Percentiles rank a stretch among this genome's conserved stretches.
Evolutionary conservation across 2,797 vertebrate species (phyloP).

Genomic region (Arremon brunneinucha): DNA sequence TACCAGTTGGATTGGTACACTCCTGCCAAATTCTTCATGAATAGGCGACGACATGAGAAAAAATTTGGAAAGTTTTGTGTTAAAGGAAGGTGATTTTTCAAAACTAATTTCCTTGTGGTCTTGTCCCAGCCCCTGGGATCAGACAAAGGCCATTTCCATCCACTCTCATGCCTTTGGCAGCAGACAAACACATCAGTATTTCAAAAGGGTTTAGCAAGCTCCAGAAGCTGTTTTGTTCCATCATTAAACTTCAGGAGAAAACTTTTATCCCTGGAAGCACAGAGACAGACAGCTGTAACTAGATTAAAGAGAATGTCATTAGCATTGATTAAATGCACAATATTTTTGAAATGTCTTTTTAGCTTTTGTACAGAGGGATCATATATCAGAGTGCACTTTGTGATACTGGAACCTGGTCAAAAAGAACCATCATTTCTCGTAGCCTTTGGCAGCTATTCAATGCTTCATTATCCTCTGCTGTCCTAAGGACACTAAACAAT

Average conservation of each 20-base stretch:
- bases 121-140: background rate
- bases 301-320: background rate
- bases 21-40: background rate
- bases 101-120: background rate
- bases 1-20: background rate
- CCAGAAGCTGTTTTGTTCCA: background rate
- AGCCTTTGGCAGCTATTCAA: background rate
- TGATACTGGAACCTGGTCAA: background rate
- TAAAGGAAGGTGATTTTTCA: background rate
- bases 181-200: background rate
- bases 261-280: background rate
- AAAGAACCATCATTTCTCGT: background rate
- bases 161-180: background rate
- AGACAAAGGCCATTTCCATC: background rate
- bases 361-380: background rate
- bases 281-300: background rate
- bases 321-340: background rate
- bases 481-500: background rate
- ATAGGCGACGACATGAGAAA: fast-evolving
- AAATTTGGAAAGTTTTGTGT: background rate
- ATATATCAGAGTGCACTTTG: background rate
- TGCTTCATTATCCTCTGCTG: background rate
- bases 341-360: background rate
- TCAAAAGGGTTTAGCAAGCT: background rate
- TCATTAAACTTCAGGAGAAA: background rate